A percentile compares a stretch with the other conserved stretches of the same genome.
Evolutionary conservation across 2,888 invertebrate genomes (phyloP).

Genomic region (Rhagonycha fulva): DNA sequence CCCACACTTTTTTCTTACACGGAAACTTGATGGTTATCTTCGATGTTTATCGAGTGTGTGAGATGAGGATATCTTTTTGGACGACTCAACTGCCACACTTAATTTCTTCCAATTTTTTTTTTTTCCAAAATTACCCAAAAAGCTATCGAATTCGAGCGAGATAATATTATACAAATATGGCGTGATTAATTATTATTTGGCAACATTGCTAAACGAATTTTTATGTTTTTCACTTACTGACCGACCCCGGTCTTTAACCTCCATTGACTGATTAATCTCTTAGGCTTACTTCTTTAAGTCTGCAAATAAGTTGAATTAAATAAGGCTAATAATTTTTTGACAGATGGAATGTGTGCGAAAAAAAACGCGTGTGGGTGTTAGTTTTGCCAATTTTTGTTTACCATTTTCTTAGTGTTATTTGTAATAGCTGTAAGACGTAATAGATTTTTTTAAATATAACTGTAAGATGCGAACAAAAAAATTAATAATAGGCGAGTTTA

Average conservation of each 20-base stretch:
- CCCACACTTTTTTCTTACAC: conserved; percentile 6
- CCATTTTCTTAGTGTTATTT: background rate
- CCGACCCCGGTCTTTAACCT: conserved; percentile 33
- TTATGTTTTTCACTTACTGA: conserved; percentile 36
- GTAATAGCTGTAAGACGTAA: background rate
- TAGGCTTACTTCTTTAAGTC: conserved; percentile 13
- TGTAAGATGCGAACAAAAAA: background rate
- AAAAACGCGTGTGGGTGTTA: background rate
- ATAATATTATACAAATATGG: conserved; percentile 20
- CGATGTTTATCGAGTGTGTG: background rate
- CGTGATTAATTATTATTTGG: conserved; percentile 23
- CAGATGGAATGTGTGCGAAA: background rate
- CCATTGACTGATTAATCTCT: conserved; percentile 19
- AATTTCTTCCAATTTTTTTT: background rate
- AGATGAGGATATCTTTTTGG: too few relatives aligned
- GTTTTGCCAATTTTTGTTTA: background rate
- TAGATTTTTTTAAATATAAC: background rate
- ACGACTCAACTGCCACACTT: too few relatives aligned
- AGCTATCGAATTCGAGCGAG: background rate
- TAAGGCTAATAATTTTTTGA: conserved; percentile 17
- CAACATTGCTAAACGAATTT: conserved; percentile 34
- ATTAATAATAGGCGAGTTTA: background rate
- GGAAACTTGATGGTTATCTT: background rate
- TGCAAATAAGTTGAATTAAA: conserved; percentile 14
- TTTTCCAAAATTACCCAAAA: background rate